Conservation (phyloP, 2,888 invertebrate species). For the Caenorhabditis sp. region DNA sequence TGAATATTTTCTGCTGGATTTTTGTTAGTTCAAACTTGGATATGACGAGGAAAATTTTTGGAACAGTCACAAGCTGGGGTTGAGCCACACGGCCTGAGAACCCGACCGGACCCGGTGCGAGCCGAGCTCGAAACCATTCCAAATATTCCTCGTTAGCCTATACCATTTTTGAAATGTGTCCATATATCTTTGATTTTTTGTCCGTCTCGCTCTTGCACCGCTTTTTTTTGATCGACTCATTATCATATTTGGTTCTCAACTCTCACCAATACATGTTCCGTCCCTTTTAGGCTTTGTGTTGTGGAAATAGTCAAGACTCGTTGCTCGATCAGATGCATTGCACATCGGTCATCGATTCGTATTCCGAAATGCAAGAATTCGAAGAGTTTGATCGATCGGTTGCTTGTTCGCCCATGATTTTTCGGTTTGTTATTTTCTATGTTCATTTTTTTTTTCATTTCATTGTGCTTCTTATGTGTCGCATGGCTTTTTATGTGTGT, state of each 20-base stretch:
- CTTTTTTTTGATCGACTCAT: neutral
- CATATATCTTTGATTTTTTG: too few relatives aligned
- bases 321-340: conserved; percentile 30
- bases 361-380: conserved; percentile 29
- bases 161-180: too few relatives aligned
- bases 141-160: too few relatives aligned
- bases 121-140: too few relatives aligned
- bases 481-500: conserved; percentile 11
- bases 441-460: neutral
- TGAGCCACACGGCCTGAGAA: too few relatives aligned
- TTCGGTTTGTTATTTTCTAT: conserved; percentile 31
- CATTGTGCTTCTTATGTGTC: neutral
- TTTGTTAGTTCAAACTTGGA: neutral
- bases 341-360: conserved; percentile 25
- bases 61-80: too few relatives aligned
- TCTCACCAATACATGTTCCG: neutral
- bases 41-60: neutral
- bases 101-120: too few relatives aligned
- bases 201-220: too few relatives aligned
- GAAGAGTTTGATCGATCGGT: conserved; percentile 18
- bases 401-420: conserved; percentile 3
- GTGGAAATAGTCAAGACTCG: conserved; percentile 26
- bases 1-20: conserved; percentile 15
- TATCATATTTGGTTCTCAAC: neutral
- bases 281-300: conserved; percentile 21